A percentile compares a stretch with the other conserved stretches of the same genome.
Conservation (phyloP, 2,797 vertebrate genomes). For the Sebastes ruberrimus region DNA sequence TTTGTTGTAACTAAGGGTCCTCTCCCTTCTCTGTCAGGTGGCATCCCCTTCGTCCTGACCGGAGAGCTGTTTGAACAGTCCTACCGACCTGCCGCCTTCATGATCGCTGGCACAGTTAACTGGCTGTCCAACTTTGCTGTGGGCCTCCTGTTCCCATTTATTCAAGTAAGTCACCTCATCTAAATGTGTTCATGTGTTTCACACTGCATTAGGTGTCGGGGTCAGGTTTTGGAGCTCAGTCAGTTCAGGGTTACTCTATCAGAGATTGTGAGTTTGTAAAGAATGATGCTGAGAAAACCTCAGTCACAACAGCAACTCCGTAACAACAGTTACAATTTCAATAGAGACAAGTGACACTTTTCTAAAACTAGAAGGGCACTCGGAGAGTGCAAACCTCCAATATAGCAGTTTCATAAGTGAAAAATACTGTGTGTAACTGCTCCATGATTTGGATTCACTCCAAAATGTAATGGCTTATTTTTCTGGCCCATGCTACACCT, state of each 20-base stretch:
- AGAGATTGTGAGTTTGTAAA: no score
- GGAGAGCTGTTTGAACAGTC: conserved; percentile 94
- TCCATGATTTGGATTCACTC: fast-evolving
- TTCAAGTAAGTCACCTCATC: conserved; percentile 85
- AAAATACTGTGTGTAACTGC: not conserved
- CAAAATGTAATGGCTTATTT: no score
- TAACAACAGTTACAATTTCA: not conserved
- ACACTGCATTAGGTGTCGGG: not conserved
- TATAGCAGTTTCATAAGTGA: not conserved
- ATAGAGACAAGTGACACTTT: not conserved
- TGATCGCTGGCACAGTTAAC: conserved; percentile 89
- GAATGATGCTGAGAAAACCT: no score
- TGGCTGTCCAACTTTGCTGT: conserved; percentile 93
- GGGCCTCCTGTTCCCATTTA: conserved; percentile 93
- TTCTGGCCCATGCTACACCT: not conserved
- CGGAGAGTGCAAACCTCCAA: not conserved
- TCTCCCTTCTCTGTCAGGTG: conserved; percentile 79
- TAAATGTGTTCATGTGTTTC: not conserved
- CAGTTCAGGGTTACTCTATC: not conserved
- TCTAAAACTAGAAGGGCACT: not conserved
- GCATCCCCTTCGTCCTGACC: conserved; percentile 93
- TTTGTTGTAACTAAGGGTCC: conserved; percentile 9
- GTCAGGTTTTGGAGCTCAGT: not conserved
- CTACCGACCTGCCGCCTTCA: conserved; percentile 90
- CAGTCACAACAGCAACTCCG: no score